These are phyloP conservation scores for Coptodon bakossiorum DNA, from an alignment of 2,113 vertebrate genomes.

Conservation along the genomic window DNA sequence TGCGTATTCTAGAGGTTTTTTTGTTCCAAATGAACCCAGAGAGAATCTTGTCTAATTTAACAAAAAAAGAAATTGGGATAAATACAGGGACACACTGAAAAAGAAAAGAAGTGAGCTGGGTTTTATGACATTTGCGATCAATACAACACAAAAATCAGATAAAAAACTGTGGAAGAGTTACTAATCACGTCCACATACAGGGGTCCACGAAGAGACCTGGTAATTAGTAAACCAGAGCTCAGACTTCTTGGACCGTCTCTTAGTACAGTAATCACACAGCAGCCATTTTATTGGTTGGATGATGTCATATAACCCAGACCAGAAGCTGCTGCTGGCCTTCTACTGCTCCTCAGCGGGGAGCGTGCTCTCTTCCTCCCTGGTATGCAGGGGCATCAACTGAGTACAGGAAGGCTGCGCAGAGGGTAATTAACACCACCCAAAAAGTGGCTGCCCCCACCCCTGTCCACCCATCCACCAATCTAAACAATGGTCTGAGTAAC, in stretches of 20 bases:
- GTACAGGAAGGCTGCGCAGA: background rate
- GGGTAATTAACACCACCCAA: background rate
- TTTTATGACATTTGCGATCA: background rate
- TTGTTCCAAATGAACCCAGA: too few species aligned
- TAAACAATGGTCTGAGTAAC: background rate
- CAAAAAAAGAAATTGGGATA: too few species aligned
- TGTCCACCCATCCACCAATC: background rate
- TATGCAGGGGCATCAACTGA: background rate
- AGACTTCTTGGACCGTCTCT: background rate
- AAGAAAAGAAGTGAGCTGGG: conserved; percentile 69
- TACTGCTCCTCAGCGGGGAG: background rate
- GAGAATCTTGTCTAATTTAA: too few species aligned
- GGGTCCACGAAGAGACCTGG: background rate
- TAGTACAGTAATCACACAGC: background rate
- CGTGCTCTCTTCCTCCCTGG: background rate
- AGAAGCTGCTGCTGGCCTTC: background rate
- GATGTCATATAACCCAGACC: background rate
- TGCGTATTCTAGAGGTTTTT: too few species aligned
- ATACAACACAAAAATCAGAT: background rate
- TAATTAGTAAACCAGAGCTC: background rate
- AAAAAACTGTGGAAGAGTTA: background rate
- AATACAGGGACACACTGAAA: too few species aligned
- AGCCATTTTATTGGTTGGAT: background rate
- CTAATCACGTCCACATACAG: background rate
- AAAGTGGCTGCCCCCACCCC: background rate